phyloP scores from a whole-genome alignment of 2,113 vertebrate genomes.

The Psilopogon haemacephalus region DNA sequence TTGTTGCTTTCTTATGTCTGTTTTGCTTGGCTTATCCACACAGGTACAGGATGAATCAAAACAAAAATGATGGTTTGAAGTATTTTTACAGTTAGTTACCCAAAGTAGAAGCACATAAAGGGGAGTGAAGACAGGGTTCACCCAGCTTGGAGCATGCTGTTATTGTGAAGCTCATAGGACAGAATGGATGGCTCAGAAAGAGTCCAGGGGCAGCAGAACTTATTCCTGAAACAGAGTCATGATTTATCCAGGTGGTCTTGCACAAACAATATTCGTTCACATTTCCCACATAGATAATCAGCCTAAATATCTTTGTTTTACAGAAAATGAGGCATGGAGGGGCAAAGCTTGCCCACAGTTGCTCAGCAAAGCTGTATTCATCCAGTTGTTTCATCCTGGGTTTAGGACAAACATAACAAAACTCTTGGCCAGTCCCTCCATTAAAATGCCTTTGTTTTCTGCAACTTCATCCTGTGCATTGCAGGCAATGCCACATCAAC shows the following conservation, averaged over 20 bases:
- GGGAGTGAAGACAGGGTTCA: not conserved
- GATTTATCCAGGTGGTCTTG: not conserved
- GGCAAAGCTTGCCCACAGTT: not conserved
- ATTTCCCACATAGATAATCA: not conserved
- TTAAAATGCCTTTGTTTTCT: not conserved
- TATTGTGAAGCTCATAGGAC: not conserved
- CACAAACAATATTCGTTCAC: not conserved
- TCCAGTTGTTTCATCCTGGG: too few relatives aligned
- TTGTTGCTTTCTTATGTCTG: not conserved
- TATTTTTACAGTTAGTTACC: not conserved
- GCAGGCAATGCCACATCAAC: not conserved
- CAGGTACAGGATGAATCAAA: not conserved
- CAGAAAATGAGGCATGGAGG: not conserved
- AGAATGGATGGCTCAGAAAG: not conserved
- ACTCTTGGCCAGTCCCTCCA: not conserved
- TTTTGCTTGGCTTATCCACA: not conserved
- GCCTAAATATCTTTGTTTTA: not conserved
- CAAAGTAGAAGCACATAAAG: not conserved
- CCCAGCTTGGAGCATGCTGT: not conserved
- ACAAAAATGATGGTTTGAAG: not conserved
- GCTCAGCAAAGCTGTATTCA: rapidly evolving
- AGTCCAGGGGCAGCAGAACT: not conserved
- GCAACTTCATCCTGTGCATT: not conserved
- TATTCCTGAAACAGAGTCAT: not conserved
- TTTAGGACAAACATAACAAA: not conserved